These are phyloP conservation scores for Athalia cordata DNA, from an alignment of 2,888 invertebrate genomes.

Conservation along the genomic window DNA sequence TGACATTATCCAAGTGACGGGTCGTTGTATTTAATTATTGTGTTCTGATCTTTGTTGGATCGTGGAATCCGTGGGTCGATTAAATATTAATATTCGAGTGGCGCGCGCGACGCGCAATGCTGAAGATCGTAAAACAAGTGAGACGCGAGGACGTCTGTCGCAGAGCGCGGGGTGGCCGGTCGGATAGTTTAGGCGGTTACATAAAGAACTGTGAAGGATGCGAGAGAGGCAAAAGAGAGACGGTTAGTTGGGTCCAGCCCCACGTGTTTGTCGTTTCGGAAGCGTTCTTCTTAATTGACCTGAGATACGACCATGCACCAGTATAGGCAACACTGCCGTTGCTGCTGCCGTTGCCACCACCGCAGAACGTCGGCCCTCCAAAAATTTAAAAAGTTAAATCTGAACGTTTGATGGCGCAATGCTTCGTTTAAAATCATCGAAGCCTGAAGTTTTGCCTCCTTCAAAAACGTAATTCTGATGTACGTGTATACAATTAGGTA, in stretches of 20 bases:
- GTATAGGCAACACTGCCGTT: too few species aligned
- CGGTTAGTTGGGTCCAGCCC: conserved; percentile 48
- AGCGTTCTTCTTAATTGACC: conserved; percentile 72
- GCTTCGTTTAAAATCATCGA: conserved; percentile 38
- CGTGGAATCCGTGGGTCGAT: conserved; percentile 37
- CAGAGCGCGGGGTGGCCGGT: conserved; percentile 39
- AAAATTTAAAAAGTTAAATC: conserved; percentile 45
- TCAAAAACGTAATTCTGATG: conserved; percentile 8
- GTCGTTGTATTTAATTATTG: conserved; percentile 22
- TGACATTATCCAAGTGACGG: background rate
- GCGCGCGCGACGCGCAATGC: background rate
- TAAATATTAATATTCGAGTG: conserved; percentile 37
- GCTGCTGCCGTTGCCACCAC: background rate
- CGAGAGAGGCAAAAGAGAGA: conserved; percentile 43
- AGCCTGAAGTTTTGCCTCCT: conserved; percentile 7
- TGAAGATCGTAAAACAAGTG: conserved; percentile 15
- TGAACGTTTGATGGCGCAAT: conserved; percentile 42
- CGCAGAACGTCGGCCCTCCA: conserved; percentile 54
- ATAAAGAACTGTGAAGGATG: conserved; percentile 45
- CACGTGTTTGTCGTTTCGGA: conserved; percentile 73
- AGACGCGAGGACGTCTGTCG: conserved; percentile 30
- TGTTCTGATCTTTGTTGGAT: background rate
- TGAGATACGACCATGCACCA: conserved; percentile 66
- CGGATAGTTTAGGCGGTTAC: conserved; percentile 38
- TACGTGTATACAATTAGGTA: conserved; percentile 6